phyloP scores from a whole-genome alignment of 2,888 invertebrate species.

The Sesia apiformis region DNA sequence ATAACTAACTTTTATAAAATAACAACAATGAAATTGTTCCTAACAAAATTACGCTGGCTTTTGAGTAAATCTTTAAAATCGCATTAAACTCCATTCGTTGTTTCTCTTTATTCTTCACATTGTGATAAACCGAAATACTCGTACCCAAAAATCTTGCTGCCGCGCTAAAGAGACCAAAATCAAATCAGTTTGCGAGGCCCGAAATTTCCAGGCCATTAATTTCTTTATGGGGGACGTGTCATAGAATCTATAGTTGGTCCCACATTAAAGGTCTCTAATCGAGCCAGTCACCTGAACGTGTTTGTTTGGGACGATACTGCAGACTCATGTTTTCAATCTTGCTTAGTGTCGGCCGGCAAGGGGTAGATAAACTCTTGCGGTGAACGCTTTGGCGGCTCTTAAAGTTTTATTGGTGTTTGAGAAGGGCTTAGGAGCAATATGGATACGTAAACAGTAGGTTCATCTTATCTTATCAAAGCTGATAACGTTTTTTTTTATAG shows the following conservation, averaged over 20 bases:
- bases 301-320: constrained; percentile 27
- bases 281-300: constrained; percentile 18
- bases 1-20: too few species aligned
- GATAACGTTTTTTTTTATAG: too few species aligned
- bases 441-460: background rate
- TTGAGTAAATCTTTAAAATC: too few species aligned
- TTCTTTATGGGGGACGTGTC: background rate
- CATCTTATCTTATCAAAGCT: too few species aligned
- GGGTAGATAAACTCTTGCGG: constrained; percentile 8
- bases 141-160: too few species aligned
- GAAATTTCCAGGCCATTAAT: constrained; percentile 21
- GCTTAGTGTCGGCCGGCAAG: constrained; percentile 2
- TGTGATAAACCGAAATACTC: too few species aligned
- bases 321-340: constrained; percentile 36
- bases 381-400: constrained; percentile 12
- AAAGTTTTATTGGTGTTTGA: constrained; percentile 33
- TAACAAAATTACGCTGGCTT: too few species aligned
- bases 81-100: too few species aligned
- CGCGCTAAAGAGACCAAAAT: too few species aligned
- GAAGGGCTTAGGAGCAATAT: constrained; percentile 5
- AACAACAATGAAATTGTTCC: too few species aligned
- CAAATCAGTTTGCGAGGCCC: too few species aligned
- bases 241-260: background rate
- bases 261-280: constrained; percentile 14
- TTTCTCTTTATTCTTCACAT: too few species aligned